A percentile compares a stretch with the other conserved stretches of the same genome.
Conservation (phyloP, 2,797 vertebrate genomes). For the Anguilla marmorata region DNA sequence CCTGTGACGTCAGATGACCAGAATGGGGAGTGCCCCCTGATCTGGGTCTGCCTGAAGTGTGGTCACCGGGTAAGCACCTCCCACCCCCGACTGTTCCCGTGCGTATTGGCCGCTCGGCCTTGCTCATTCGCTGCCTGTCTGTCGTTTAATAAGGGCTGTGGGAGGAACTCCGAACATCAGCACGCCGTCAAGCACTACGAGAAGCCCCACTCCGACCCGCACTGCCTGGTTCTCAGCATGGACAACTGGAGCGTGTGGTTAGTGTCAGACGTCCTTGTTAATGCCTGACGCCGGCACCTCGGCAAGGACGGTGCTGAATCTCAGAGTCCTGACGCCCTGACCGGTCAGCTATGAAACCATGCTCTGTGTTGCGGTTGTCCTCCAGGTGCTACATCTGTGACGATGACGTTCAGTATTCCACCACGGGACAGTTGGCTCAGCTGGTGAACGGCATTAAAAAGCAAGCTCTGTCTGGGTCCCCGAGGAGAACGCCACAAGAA, state of each 20-base stretch:
- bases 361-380: neutral
- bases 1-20: conserved; percentile 55
- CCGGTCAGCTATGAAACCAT: neutral
- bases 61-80: conserved; percentile 82
- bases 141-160: conserved; percentile 78
- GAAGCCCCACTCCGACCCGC: conserved; percentile 84
- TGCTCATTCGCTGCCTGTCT: neutral
- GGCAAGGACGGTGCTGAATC: neutral
- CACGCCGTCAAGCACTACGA: conserved; percentile 86
- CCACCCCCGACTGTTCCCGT: neutral
- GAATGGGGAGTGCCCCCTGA: conserved; percentile 60
- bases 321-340: neutral
- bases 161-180: conserved; percentile 76
- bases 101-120: neutral
- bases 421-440: conserved; percentile 81
- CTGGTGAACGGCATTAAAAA: conserved; percentile 82
- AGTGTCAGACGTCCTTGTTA: conserved; percentile 52
- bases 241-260: conserved; percentile 93
- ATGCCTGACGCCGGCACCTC: neutral
- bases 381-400: conserved; percentile 90
- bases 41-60: conserved; percentile 96
- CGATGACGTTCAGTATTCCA: conserved; percentile 80
- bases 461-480: conserved; percentile 59
- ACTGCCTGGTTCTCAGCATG: conserved; percentile 85
- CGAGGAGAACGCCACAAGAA: conserved; percentile 55